Base-by-base conservation (phyloP, 64 coral and sea anemone genomes). In the Actinia tenebrosa region DNA sequence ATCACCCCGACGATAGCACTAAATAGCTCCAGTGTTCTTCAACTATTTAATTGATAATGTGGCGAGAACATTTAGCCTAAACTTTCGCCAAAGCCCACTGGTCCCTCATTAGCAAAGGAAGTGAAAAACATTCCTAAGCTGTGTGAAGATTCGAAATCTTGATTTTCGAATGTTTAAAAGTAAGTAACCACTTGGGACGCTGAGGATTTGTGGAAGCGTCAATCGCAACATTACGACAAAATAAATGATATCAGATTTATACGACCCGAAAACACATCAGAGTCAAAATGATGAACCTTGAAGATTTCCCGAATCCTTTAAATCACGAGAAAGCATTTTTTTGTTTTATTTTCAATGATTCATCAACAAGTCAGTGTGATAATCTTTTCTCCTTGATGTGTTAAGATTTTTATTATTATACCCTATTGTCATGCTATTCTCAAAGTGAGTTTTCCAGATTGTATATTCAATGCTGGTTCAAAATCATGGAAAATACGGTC, bases 11-110 rank as follows among this genome's bases (percentile, higher is more conserved):
- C 64, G 64, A 75, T 75, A 75, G 69, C 3, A 75, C 69, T 75
- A 75, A 75, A 75, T 75, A 75, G 69, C 69, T 75, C 25, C 69
- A 75, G 69, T 75, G 69, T 75, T 75, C 69, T 75, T 75, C n/a
- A 81, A 81, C 79, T 81, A 81, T 50, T 81, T 50, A 81, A 81
- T 81, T 81, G 79, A 53, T 81, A 81, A 81, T 50, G 79, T 81
- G 79, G 44, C 50, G 50, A 53, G 19, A 81, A 53, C 50, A 7
- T 81, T 81, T 81, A 81, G 79, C 79, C 17, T 53, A 53, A 81
- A 81, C 50, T 52, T 81, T 53, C 22, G 53, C 17, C 44, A 53
- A 50, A 53, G 23, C 79, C 45, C 22, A 45, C 79, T 81, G 50
- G 79, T 44, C 50, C 44, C 43, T 81, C 79, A 81, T 81, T 81